Conservation (phyloP, 53 echinoderm and acorn worm species). For the Paracentrotus lividus region DNA sequence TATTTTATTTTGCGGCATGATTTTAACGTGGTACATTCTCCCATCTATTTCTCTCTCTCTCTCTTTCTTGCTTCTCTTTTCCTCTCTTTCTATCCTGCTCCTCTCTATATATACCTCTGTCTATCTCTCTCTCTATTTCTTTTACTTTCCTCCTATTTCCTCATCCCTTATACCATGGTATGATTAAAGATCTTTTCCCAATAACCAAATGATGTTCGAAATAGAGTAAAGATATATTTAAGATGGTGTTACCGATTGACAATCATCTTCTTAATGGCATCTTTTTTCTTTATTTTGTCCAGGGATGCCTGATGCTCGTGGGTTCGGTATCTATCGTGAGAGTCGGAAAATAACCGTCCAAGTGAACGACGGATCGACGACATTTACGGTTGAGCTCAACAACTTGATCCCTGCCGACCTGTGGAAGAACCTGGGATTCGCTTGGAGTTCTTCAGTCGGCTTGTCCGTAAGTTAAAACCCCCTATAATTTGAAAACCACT, state of each 20-base stretch:
- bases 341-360: slow-evolving; percentile 72
- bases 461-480: slow-evolving; percentile 69
- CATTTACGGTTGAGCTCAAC: slow-evolving; percentile 77
- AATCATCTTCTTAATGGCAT: not conserved
- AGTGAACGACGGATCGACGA: slow-evolving; percentile 76
- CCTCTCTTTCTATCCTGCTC: not conserved
- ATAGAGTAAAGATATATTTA: not conserved
- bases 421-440: slow-evolving; percentile 87
- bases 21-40: not conserved
- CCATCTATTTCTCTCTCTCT: not conserved
- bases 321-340: slow-evolving; percentile 84
- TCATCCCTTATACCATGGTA: not conserved
- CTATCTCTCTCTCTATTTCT: not conserved
- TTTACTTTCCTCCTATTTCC: not conserved
- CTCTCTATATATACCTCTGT: not conserved
- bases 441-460: slow-evolving; percentile 75
- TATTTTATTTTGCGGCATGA: not conserved
- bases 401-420: slow-evolving; percentile 78
- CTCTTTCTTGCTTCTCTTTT: not conserved
- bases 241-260: not conserved
- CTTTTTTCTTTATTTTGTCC: not conserved
- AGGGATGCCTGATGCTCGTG: slow-evolving; percentile 89
- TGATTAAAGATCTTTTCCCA: too few species aligned
- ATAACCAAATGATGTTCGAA: not conserved
- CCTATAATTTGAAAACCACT: too few species aligned